Percentiles rank a stretch among this genome's conserved stretches.
Conservation (phyloP, 2,888 invertebrate species). For the Hydriomena furcata region DNA sequence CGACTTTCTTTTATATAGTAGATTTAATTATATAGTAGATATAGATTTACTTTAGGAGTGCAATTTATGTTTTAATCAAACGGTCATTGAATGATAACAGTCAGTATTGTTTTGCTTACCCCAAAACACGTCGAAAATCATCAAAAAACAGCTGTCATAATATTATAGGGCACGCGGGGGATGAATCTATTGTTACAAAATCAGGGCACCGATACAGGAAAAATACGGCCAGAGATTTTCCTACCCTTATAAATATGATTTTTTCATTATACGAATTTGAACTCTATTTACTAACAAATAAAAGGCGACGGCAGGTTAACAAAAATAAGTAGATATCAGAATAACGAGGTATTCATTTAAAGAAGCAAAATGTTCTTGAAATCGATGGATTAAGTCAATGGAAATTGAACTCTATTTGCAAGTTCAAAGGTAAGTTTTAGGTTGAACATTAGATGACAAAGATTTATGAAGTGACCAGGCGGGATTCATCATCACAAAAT, state of each 20-base stretch:
- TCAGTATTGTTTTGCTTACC: no score
- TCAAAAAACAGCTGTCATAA: no score
- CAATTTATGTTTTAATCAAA: no score
- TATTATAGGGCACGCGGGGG: not conserved
- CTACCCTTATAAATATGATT: no score
- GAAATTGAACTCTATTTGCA: not conserved
- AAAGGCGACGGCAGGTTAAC: not conserved
- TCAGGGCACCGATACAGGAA: not conserved
- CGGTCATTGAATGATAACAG: no score
- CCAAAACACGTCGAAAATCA: no score
- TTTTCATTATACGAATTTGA: not conserved
- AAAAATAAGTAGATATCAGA: not conserved
- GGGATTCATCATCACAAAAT: constrained; percentile 15
- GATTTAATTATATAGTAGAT: no score
- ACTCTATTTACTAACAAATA: not conserved
- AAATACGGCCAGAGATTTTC: not conserved
- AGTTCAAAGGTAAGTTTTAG: not conserved
- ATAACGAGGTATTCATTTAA: not conserved
- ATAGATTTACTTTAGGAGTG: no score
- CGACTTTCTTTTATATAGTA: no score
- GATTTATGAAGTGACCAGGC: constrained; percentile 19
- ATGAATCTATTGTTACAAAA: not conserved
- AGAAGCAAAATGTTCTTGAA: constrained; percentile 1
- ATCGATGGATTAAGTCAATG: not conserved
- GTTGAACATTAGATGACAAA: not conserved